phyloP scores from a whole-genome alignment of 2,888 invertebrate species.

The Pegoplata infirma region DNA sequence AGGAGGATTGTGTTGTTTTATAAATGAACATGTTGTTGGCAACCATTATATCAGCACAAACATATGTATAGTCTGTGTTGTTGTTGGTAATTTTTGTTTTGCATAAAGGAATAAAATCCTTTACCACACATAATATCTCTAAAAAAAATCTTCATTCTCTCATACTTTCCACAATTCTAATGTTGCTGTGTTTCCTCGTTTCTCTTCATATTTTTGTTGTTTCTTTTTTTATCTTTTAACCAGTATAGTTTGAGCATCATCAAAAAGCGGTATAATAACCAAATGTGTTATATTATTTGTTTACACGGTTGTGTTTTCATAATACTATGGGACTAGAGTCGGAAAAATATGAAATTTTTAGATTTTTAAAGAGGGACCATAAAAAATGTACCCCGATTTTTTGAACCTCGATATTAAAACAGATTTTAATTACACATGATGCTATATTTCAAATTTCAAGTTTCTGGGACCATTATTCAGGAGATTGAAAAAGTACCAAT shows the following conservation, averaged over 20 bases:
- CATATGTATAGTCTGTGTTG: constrained; percentile 28
- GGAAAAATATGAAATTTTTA: too few relatives aligned
- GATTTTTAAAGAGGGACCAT: too few relatives aligned
- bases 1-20: constrained; percentile 14
- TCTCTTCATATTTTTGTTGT: constrained; percentile 1
- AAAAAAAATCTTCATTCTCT: constrained; percentile 20
- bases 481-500: too few relatives aligned
- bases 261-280: constrained; percentile 11
- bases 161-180: constrained; percentile 4
- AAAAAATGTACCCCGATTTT: too few relatives aligned
- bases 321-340: neutral
- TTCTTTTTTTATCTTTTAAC: constrained; percentile 5
- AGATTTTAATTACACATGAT: too few relatives aligned
- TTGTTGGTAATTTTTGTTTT: neutral
- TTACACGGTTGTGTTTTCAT: too few relatives aligned
- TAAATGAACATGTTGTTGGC: constrained; percentile 50
- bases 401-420: too few relatives aligned
- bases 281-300: neutral
- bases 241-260: constrained; percentile 15
- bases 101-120: neutral
- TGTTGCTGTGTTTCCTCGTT: constrained; percentile 17
- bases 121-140: constrained; percentile 27
- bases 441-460: too few relatives aligned
- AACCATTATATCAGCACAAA: constrained; percentile 31
- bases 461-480: too few relatives aligned